Percentiles rank a stretch among this genome's conserved stretches.
Evolutionary conservation across 2,888 invertebrate species (phyloP).

Genomic region (Timandra comae): DNA sequence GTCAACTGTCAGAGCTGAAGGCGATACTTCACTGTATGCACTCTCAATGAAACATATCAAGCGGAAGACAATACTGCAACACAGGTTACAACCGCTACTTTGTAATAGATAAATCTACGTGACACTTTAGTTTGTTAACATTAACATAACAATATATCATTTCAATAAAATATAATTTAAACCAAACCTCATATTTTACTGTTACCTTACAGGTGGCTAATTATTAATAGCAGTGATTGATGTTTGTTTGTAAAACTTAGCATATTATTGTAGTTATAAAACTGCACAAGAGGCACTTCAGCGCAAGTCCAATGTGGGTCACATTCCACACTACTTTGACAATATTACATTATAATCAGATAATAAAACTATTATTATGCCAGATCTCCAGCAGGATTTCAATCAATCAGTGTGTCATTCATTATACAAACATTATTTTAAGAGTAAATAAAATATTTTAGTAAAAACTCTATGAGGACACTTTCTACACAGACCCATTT

Average conservation of each 20-base stretch:
- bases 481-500: conserved; percentile 63
- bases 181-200: no score
- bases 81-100: no score
- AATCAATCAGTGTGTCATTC: conserved; percentile 19
- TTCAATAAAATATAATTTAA: no score
- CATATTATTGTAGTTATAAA: conserved; percentile 16
- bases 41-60: no score
- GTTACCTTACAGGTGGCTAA: no score
- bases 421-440: conserved; percentile 32
- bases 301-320: conserved; percentile 31
- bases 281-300: conserved; percentile 49
- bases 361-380: conserved; percentile 25
- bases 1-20: conserved; percentile 5
- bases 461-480: conserved; percentile 66
- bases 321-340: conserved; percentile 14
- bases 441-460: conserved; percentile 68
- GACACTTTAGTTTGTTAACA: no score
- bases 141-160: no score
- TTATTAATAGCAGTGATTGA: no score
- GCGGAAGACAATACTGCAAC: no score
- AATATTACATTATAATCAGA: conserved; percentile 18
- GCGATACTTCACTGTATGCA: background rate
- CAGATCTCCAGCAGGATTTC: conserved; percentile 31
- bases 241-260: no score
- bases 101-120: no score